Base-by-base conservation (phyloP, 1,140 invertebrate genomes). In the Bombus vancouverensis region DNA sequence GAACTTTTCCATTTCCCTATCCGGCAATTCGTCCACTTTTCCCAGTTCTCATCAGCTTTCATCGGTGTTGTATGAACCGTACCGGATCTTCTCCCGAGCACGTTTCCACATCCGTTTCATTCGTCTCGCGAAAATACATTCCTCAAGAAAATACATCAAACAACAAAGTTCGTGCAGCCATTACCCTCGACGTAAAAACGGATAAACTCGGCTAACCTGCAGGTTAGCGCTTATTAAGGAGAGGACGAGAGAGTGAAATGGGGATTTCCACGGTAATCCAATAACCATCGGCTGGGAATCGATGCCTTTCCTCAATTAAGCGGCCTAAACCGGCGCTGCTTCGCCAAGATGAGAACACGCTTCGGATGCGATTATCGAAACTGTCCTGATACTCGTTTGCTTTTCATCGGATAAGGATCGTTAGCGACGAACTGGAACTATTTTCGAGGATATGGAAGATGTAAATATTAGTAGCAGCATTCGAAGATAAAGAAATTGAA, bases 231-330 rank as follows among this genome's bases (percentile, higher is more conserved):
- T 85, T 85, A 85, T 79, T 73, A 73, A 47, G n/a, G 5, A 73
- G 71, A 47, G n/a, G 25, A n/a, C 44, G 32, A 18, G 18, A 9
- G 37, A 25, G 1, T 42, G 57, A 39, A 80, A 85, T 42, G 28
- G 70, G 59, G 77, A 74, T 81, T 73, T 85, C 44, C 25, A 53
- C 8, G 25, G 83, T 81, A 81, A 85, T 85, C 77, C 83, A 85
- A 85, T 85, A 85, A 85, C 83, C 77, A 81, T 81, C 57, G 70
- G 47, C 25, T 2, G 32, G 42, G 42, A 85, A 85, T 73, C 83
- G 75, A 85, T 85, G 25, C 59, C 39, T 74, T 66, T 47, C 28
- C 73, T 68, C 62, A 44, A 83, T 83, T 76, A 76, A 71, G 18
- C 53, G 74, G 42, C 37, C 22, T 62, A 74, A n/a, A 47, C 25